Percentiles rank a stretch among this genome's conserved stretches.
Conservation (phyloP, 2,888 invertebrate genomes). For the Stratiomys singularior region DNA sequence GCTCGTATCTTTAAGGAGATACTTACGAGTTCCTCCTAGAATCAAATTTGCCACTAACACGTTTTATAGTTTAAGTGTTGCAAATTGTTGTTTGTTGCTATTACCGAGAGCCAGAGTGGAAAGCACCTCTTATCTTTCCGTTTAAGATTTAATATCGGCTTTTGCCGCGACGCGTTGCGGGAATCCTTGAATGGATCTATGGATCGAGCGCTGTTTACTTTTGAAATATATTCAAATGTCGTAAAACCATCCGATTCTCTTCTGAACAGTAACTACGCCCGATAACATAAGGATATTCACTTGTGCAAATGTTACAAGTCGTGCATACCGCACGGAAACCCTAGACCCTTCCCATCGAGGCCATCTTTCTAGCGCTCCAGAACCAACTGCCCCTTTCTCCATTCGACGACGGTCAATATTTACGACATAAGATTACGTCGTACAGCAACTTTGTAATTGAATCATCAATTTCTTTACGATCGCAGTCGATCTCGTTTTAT, state of each 20-base stretch:
- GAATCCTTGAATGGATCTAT: no score
- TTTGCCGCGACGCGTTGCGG: no score
- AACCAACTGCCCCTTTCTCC: slow-evolving; percentile 17
- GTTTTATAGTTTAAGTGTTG: slow-evolving; percentile 17
- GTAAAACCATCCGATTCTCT: no score
- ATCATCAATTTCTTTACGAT: slow-evolving; percentile 47
- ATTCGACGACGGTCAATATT: slow-evolving; percentile 26
- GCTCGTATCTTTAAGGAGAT: slow-evolving; percentile 18
- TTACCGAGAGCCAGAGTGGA: no score
- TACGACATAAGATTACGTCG: slow-evolving; percentile 44
- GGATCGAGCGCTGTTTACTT: no score
- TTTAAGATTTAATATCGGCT: no score
- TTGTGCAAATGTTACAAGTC: no score
- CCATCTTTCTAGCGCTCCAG: background rate
- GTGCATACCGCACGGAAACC: background rate
- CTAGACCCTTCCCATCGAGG: background rate
- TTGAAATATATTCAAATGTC: no score
- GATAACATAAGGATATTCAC: no score
- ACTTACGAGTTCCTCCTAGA: slow-evolving; percentile 17
- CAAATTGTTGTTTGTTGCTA: background rate
- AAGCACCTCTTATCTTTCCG: no score
- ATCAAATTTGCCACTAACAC: slow-evolving; percentile 41
- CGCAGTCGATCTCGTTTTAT: slow-evolving; percentile 39
- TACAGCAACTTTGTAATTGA: slow-evolving; percentile 46
- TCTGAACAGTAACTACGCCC: no score